Conservation (phyloP, 2,797 vertebrate species). For the Cheracebus regulus region DNA sequence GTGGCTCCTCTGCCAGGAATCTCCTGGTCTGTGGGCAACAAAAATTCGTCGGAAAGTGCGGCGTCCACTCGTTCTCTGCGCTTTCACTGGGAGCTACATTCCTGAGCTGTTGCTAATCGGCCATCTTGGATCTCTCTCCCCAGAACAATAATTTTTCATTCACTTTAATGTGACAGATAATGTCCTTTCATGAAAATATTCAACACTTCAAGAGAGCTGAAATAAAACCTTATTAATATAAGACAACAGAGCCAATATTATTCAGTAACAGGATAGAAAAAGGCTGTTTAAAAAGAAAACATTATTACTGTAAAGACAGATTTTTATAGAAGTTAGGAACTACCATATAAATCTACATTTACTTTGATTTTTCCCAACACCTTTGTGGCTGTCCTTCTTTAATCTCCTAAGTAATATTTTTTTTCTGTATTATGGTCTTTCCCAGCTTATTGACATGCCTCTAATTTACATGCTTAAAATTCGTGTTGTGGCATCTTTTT, state of each 20-base stretch:
- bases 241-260: neutral
- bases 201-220: slow-evolving; percentile 3
- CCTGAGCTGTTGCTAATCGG: no score
- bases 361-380: neutral
- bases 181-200: slow-evolving; percentile 42
- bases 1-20: no score
- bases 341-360: neutral
- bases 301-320: neutral
- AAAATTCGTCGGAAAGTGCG: no score
- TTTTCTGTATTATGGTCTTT: slow-evolving; percentile 6
- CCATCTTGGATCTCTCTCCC: no score
- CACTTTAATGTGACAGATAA: slow-evolving; percentile 53
- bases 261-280: neutral
- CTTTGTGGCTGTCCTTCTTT: neutral
- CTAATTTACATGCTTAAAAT: slow-evolving; percentile 51
- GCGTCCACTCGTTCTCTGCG: no score
- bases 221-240: neutral
- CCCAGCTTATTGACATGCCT: neutral
- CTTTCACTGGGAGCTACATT: no score
- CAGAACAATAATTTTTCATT: no score
- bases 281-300: slow-evolving; percentile 34
- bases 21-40: no score
- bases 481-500: neutral
- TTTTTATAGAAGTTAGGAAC: slow-evolving; percentile 12
- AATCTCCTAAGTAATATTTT: neutral